These are phyloP conservation scores for Rhea americana DNA, from an alignment of 2,113 vertebrate species.

Conservation along the genomic window DNA sequence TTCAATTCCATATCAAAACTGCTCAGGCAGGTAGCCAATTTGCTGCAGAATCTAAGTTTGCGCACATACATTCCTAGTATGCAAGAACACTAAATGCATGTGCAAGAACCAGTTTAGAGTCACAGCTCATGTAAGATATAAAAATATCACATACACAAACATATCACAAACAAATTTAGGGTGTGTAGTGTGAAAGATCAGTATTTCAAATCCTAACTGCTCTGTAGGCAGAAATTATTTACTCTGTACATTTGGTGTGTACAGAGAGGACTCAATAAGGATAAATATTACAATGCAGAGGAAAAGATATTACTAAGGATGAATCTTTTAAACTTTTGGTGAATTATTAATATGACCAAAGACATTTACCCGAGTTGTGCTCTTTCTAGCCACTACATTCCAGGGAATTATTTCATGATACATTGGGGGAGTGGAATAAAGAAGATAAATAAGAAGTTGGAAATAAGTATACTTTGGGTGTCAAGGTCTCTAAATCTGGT, in stretches of 20 bases:
- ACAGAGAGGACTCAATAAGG: background rate
- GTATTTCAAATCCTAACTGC: background rate
- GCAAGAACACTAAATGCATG: background rate
- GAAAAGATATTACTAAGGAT: background rate
- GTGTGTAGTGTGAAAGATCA: background rate
- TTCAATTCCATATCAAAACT: background rate
- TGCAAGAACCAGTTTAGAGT: background rate
- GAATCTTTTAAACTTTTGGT: background rate
- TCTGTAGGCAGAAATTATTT: background rate
- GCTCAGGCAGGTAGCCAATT: background rate
- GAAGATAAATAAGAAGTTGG: background rate
- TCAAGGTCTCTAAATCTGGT: conserved; percentile 25
- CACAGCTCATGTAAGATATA: background rate
- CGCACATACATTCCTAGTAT: background rate
- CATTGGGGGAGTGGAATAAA: background rate
- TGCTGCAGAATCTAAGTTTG: background rate
- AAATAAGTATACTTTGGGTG: background rate
- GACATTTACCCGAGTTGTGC: background rate
- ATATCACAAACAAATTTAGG: background rate
- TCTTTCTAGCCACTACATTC: background rate
- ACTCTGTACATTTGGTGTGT: background rate
- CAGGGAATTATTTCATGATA: background rate
- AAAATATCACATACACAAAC: no score
- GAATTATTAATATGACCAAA: background rate
- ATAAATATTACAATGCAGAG: background rate